Conservation (phyloP, 2,797 vertebrate species). For the Eospalax fontanierii region DNA sequence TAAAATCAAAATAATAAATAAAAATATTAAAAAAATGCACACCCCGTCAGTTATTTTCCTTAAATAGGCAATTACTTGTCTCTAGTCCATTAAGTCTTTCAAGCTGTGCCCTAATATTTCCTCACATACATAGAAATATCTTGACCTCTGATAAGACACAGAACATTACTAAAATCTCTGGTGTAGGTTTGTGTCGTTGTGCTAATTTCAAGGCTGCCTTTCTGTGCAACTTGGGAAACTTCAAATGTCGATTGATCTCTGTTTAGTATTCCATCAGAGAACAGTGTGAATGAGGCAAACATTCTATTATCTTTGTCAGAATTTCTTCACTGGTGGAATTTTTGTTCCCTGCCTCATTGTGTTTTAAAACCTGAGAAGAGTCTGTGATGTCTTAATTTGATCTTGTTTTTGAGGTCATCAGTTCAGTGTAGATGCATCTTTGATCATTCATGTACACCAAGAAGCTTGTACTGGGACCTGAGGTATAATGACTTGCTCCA, state of each 20-base stretch:
- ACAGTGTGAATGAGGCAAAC: slow-evolving; percentile 43
- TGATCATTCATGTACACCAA: not conserved
- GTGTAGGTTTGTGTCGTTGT: not conserved
- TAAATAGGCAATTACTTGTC: not conserved
- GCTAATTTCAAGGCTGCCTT: slow-evolving; percentile 56
- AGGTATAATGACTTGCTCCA: slow-evolving; percentile 5
- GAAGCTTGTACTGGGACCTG: slow-evolving; percentile 5
- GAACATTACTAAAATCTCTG: not conserved
- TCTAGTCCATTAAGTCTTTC: not conserved
- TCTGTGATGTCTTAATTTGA: slow-evolving; percentile 72
- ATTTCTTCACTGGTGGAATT: slow-evolving; percentile 18
- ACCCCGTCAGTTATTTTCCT: slow-evolving; percentile 29
- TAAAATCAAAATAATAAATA: no score
- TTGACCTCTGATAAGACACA: not conserved
- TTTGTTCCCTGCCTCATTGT: slow-evolving; percentile 28
- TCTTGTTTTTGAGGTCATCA: slow-evolving; percentile 79
- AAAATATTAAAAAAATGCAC: no score
- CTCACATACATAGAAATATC: not conserved
- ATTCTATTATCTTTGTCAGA: slow-evolving; percentile 3
- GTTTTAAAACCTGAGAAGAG: slow-evolving; percentile 49
- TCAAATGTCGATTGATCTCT: not conserved
- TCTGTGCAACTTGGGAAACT: slow-evolving; percentile 37
- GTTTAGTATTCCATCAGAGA: slow-evolving; percentile 58
- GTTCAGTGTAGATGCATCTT: slow-evolving; percentile 39
- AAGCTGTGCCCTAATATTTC: not conserved